Evolutionary conservation across 1,140 invertebrate genomes (phyloP).

Genomic region (Augochlora pura): DNA sequence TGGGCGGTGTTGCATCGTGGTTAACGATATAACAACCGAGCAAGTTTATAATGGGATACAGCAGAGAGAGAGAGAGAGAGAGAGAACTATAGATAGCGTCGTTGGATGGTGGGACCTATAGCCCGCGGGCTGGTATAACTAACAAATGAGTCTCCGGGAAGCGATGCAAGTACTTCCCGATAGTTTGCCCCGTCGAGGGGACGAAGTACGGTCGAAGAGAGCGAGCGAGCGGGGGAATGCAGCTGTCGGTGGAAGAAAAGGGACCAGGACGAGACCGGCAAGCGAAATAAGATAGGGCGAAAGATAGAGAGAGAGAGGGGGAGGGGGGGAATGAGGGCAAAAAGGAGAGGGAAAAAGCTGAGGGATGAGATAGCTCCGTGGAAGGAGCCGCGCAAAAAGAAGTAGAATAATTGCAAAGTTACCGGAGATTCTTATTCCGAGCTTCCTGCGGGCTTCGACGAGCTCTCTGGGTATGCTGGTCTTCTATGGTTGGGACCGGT

Average conservation of each 20-base stretch:
- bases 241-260: not conserved
- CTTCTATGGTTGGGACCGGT: too few species aligned
- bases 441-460: not conserved
- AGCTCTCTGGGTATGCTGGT: too few species aligned
- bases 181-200: constrained; percentile 13
- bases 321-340: too few species aligned
- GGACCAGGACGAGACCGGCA: too few species aligned
- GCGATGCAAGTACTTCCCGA: constrained; percentile 39
- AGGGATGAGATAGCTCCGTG: not conserved
- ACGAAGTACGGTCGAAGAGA: not conserved
- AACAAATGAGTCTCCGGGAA: constrained; percentile 25
- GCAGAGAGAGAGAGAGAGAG: too few species aligned
- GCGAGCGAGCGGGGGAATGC: not conserved
- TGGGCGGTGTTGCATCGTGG: constrained; percentile 16
- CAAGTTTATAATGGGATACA: constrained; percentile 58
- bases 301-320: not conserved
- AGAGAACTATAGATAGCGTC: constrained; percentile 14
- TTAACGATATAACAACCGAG: constrained; percentile 47
- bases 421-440: not conserved
- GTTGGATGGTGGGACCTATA: constrained; percentile 15
- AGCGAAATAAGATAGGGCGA: not conserved
- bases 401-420: constrained; percentile 2
- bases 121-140: constrained; percentile 9
- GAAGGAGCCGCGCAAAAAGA: not conserved
- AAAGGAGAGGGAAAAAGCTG: not conserved